Percentiles rank a stretch among this genome's conserved stretches.
These are phyloP conservation scores for Pangasius krempfi DNA, from an alignment of 2,797 vertebrate species.

Conservation along the genomic window DNA sequence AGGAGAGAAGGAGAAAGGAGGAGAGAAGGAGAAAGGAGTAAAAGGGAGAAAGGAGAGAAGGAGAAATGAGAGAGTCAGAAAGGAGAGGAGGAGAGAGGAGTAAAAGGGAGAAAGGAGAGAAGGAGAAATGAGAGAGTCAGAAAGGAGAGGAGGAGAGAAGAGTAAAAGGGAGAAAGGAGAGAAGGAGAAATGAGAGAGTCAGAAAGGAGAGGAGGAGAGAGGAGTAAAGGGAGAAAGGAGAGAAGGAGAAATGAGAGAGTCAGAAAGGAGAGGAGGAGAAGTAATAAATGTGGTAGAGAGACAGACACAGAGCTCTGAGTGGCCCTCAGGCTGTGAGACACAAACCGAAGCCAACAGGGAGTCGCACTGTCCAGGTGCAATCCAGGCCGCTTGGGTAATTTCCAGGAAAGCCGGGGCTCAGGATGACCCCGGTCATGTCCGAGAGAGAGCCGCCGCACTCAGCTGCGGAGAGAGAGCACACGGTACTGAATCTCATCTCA, in stretches of 20 bases:
- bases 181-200: neutral
- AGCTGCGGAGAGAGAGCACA: slow-evolving; percentile 73
- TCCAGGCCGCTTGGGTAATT: slow-evolving; percentile 97
- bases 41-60: neutral
- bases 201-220: neutral
- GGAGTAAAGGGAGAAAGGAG: neutral
- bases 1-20: neutral
- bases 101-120: neutral
- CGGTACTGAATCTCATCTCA: slow-evolving; percentile 57
- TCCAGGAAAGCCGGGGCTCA: slow-evolving; percentile 95
- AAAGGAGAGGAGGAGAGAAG: neutral
- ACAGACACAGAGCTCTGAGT: neutral
- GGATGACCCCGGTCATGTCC: slow-evolving; percentile 92
- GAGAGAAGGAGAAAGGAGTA: neutral
- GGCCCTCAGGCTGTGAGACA: slow-evolving; percentile 38
- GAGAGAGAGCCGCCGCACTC: slow-evolving; percentile 91
- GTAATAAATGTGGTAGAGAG: neutral
- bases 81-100: neutral
- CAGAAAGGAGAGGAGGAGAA: neutral
- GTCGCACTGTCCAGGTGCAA: slow-evolving; percentile 92
- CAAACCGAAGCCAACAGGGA: slow-evolving; percentile 93
- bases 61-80: neutral
- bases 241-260: neutral
- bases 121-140: no score
- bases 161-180: neutral